phyloP scores from a whole-genome alignment of 1,140 invertebrate species.

The Eciton burchellii region DNA sequence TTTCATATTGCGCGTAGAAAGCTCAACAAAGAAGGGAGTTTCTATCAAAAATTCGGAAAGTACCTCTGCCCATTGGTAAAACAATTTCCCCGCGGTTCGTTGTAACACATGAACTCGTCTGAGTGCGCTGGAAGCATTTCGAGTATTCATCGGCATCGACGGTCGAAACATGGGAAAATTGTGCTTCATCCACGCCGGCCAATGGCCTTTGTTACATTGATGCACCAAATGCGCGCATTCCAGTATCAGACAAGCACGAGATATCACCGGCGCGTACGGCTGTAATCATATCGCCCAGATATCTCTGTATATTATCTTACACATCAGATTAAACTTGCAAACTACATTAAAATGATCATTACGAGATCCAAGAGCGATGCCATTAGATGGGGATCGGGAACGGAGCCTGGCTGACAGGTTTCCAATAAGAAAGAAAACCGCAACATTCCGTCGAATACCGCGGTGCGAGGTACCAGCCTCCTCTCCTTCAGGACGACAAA shows the following conservation, averaged over 20 bases:
- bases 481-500: conserved; percentile 95
- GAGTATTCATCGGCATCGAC: conserved; percentile 88
- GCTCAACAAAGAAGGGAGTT: not conserved
- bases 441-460: conserved; percentile 92
- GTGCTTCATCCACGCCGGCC: conserved; percentile 98
- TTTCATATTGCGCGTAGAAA: not conserved
- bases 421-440: conserved; percentile 96
- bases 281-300: conserved; percentile 84
- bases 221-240: conserved; percentile 99
- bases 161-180: conserved; percentile 92
- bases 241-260: conserved; percentile 95
- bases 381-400: conserved; percentile 98
- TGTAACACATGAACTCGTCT: conserved; percentile 93
- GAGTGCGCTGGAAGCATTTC: conserved; percentile 87
- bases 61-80: conserved; percentile 98
- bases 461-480: conserved; percentile 90
- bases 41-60: conserved; percentile 52
- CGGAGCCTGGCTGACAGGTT: conserved; percentile 96
- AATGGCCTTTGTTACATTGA: conserved; percentile 98
- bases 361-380: conserved; percentile 98
- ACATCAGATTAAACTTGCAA: not conserved
- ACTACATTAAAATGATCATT: conserved; percentile 68
- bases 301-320: not conserved
- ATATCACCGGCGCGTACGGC: conserved; percentile 97
- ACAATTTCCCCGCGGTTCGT: conserved; percentile 96